Percentiles rank a stretch among this genome's conserved stretches.
phyloP scores from a whole-genome alignment of 53 echinoderm and acorn worm species.

The Paracentrotus lividus region DNA sequence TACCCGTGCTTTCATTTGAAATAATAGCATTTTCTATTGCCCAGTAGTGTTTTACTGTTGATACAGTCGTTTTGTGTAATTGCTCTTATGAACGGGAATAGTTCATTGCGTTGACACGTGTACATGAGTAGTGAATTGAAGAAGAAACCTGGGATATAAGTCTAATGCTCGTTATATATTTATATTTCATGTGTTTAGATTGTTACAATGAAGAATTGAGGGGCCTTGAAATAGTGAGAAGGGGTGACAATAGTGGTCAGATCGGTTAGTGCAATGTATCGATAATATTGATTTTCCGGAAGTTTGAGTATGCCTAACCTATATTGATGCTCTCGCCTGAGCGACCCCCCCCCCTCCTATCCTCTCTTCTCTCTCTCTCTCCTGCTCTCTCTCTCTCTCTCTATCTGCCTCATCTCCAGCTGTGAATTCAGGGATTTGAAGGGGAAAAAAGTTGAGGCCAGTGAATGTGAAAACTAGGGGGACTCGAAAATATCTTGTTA shows the following conservation, averaged over 20 bases:
- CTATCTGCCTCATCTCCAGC: too few species aligned
- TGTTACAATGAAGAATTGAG: neutral
- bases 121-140: neutral
- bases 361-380: too few species aligned
- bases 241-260: neutral
- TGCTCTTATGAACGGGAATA: neutral
- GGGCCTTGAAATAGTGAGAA: neutral
- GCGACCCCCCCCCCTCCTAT: neutral
- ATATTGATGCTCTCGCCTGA: neutral
- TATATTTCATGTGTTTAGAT: neutral
- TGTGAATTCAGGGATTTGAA: too few species aligned
- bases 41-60: neutral
- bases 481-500: too few species aligned
- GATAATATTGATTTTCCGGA: constrained; percentile 29
- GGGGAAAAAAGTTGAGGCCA: too few species aligned
- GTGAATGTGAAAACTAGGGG: too few species aligned
- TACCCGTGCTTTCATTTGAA: constrained; percentile 16
- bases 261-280: neutral
- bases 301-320: constrained; percentile 28
- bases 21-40: neutral
- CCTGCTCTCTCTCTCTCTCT: neutral
- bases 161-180: neutral
- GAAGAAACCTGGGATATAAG: neutral
- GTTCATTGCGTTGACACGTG: neutral
- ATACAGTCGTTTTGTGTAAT: neutral